Percentiles rank a stretch among this genome's conserved stretches.
Conservation (phyloP, 2,113 vertebrate genomes). For the Sprattus sprattus region DNA sequence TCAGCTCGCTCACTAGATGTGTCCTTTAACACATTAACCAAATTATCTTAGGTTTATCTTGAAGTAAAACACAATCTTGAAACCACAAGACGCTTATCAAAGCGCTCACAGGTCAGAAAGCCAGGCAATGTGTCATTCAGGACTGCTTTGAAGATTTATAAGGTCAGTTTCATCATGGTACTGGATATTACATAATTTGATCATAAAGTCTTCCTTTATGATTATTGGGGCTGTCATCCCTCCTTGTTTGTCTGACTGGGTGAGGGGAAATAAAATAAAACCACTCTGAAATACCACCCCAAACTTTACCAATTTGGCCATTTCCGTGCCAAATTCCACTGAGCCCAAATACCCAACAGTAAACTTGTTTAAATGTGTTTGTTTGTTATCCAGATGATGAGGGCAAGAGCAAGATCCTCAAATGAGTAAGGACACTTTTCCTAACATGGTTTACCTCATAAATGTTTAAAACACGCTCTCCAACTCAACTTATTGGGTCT, state of each 20-base stretch:
- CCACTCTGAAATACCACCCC: not conserved
- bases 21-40: not conserved
- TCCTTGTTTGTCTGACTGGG: not conserved
- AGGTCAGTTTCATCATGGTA: slow-evolving; percentile 45
- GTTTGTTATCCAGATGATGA: slow-evolving; percentile 36
- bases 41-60: not conserved
- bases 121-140: slow-evolving; percentile 44
- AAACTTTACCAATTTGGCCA: not conserved
- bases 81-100: slow-evolving; percentile 42
- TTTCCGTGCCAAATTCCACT: not conserved
- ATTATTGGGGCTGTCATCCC: not conserved
- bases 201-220: not conserved
- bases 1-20: not conserved
- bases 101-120: slow-evolving; percentile 44
- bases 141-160: slow-evolving; percentile 47
- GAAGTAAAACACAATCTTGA: slow-evolving; percentile 37
- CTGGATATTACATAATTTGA: not conserved
- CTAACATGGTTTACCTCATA: slow-evolving; percentile 38
- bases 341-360: not conserved
- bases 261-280: not conserved
- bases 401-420: slow-evolving; percentile 31
- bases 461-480: slow-evolving; percentile 38
- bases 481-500: not conserved
- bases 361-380: not conserved
- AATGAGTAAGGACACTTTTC: not conserved